A percentile compares a stretch with the other conserved stretches of the same genome.
These are phyloP conservation scores for Sarcophaga variegata DNA, from an alignment of 2,888 invertebrate species.

Conservation along the genomic window DNA sequence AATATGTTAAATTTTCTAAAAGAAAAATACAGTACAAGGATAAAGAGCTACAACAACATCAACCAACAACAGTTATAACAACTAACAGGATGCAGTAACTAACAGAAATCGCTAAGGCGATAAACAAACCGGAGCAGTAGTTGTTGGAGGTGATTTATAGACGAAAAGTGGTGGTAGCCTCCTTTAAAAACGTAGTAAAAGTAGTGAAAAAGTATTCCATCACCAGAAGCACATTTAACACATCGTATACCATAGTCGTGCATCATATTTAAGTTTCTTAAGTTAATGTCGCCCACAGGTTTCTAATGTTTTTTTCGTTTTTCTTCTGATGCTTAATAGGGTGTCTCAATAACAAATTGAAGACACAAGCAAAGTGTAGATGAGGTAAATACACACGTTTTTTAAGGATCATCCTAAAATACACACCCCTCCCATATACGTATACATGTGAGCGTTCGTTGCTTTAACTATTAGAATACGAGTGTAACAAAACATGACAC, in stretches of 20 bases:
- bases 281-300: constrained; percentile 49
- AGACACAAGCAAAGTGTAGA: too few relatives aligned
- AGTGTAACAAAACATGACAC: too few relatives aligned
- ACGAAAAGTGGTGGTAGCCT: not conserved
- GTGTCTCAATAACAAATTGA: not conserved
- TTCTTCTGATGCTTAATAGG: not conserved
- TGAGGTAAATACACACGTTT: too few relatives aligned
- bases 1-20: constrained; percentile 49
- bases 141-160: not conserved
- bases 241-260: not conserved
- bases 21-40: not conserved
- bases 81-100: not conserved
- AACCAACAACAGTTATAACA: not conserved
- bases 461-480: too few relatives aligned
- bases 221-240: constrained; percentile 44
- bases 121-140: not conserved
- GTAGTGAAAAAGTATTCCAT: constrained; percentile 49
- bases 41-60: not conserved
- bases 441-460: too few relatives aligned
- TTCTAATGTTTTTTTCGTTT: not conserved
- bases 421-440: too few relatives aligned
- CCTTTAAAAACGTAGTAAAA: not conserved
- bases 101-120: constrained; percentile 1
- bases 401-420: too few relatives aligned
- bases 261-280: constrained; percentile 39